Evolutionary conservation across 2,797 vertebrate species (phyloP).

Genomic region (Buphagus erythrorhynchus): DNA sequence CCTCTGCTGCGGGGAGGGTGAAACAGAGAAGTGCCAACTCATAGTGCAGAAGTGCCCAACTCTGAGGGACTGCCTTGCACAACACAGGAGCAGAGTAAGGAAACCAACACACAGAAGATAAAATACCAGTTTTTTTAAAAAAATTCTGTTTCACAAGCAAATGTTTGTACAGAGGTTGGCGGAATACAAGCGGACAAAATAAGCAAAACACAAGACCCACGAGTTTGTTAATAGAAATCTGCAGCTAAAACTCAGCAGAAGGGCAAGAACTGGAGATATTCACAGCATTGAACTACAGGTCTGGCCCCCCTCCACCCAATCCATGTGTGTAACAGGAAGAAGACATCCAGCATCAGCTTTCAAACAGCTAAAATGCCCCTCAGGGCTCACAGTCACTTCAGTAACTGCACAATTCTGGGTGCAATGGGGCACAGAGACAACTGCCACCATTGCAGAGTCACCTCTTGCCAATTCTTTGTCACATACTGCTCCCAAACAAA

Average conservation of each 20-base stretch:
- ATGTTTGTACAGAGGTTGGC: slow-evolving; percentile 33
- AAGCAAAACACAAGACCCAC: slow-evolving; percentile 1
- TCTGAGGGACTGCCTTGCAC: neutral
- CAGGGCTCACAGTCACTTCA: neutral
- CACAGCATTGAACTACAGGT: neutral
- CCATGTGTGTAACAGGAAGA: neutral
- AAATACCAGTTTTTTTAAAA: neutral
- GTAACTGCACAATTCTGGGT: neutral
- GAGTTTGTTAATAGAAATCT: neutral
- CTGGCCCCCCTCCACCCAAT: neutral
- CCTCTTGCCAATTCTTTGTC: neutral
- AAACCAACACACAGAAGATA: neutral
- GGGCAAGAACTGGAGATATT: slow-evolving; percentile 19
- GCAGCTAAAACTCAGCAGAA: slow-evolving; percentile 2
- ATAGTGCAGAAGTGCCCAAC: neutral
- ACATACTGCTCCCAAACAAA: neutral
- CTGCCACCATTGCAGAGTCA: neutral
- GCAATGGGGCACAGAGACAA: neutral
- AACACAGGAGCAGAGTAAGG: neutral
- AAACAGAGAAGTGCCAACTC: neutral
- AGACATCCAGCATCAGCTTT: slow-evolving; percentile 15
- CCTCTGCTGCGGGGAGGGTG: neutral
- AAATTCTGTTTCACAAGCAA: slow-evolving; percentile 43
- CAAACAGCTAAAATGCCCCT: neutral
- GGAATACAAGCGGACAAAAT: neutral